Evolutionary conservation across 2,888 invertebrate species (phyloP).

Genomic region (Stomorhina lunata): DNA sequence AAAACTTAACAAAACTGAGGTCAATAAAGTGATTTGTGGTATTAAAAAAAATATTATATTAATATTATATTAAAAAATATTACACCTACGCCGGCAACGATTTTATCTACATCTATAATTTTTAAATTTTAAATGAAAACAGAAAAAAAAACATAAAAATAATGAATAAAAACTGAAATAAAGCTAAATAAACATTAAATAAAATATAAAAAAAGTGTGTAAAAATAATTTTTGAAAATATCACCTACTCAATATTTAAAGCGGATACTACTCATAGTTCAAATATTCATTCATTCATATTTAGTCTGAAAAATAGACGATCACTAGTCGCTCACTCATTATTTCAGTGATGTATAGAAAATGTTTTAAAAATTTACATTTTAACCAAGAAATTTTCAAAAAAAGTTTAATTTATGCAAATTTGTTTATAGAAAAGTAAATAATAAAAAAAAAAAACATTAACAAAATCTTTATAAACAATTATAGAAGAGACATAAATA

Average conservation of each 20-base stretch:
- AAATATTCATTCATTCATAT: constrained; percentile 48
- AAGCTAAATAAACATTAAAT: constrained; percentile 2
- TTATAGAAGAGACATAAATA: constrained; percentile 26
- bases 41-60: background rate
- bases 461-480: constrained; percentile 5
- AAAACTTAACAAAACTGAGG: constrained; percentile 22
- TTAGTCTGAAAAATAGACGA: background rate
- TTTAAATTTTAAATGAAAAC: background rate
- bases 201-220: constrained; percentile 22
- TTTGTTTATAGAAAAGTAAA: background rate
- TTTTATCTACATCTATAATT: background rate
- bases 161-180: constrained; percentile 6
- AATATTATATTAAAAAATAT: background rate
- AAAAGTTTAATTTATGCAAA: constrained; percentile 34
- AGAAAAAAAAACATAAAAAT: constrained; percentile 31
- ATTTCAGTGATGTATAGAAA: background rate
- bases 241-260: constrained; percentile 50
- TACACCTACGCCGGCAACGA: constrained; percentile 27
- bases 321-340: background rate
- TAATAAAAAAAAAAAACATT: constrained; percentile 7
- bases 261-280: constrained; percentile 35
- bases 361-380: constrained; percentile 28
- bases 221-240: constrained; percentile 44
- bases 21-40: constrained; percentile 22
- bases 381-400: constrained; percentile 1